Percentiles rank a stretch among this genome's conserved stretches.
These are phyloP conservation scores for Leucoraja erinaceus DNA, from an alignment of 2,113 vertebrate species.

Conservation along the genomic window DNA sequence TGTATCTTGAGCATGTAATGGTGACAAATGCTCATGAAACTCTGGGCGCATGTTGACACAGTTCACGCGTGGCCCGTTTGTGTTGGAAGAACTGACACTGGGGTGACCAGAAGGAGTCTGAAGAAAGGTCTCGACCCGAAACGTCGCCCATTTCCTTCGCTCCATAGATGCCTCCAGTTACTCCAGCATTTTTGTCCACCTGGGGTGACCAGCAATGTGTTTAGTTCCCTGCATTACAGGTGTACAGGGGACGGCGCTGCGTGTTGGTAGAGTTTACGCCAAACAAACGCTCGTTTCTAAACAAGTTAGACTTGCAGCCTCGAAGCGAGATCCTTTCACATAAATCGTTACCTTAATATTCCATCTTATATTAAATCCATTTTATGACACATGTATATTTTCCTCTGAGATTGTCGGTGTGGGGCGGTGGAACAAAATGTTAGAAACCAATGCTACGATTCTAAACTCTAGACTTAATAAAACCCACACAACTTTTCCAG, in stretches of 20 bases:
- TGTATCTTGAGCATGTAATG: not conserved
- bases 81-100: not conserved
- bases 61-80: not conserved
- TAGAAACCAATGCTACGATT: not conserved
- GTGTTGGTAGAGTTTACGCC: not conserved
- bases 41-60: not conserved
- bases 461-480: not conserved
- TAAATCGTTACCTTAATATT: not conserved
- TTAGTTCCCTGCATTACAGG: not conserved
- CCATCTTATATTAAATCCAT: not conserved
- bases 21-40: not conserved
- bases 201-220: not conserved
- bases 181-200: too few species aligned
- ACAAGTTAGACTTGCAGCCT: not conserved
- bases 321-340: not conserved
- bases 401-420: not conserved
- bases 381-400: not conserved
- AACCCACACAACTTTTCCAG: not conserved
- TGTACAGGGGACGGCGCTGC: not conserved
- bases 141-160: too few species aligned
- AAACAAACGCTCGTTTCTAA: not conserved
- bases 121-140: too few species aligned
- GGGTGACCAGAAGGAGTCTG: not conserved
- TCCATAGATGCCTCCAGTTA: too few species aligned
- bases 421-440: not conserved